phyloP scores from a whole-genome alignment of 2,888 invertebrate species.

The Machimus rusticus region DNA sequence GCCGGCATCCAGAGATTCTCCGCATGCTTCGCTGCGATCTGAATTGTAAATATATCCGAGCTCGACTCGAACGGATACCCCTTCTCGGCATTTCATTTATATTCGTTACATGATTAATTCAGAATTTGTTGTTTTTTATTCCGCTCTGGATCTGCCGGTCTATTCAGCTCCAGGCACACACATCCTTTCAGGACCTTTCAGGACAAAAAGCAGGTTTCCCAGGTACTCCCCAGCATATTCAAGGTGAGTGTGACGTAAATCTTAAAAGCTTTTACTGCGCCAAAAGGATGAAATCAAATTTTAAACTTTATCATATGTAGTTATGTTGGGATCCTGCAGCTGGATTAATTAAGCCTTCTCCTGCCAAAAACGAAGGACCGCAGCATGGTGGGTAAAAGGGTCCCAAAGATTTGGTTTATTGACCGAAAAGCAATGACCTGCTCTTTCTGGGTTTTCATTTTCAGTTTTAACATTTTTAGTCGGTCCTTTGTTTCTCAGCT shows the following conservation, averaged over 20 bases:
- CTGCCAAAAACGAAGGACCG: not conserved
- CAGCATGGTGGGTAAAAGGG: not conserved
- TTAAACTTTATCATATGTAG: not conserved
- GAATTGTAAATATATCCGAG: not conserved
- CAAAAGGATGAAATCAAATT: not conserved
- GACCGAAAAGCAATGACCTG: not conserved
- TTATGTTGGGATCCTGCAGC: not conserved
- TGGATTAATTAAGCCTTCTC: not conserved
- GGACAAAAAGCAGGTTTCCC: not conserved
- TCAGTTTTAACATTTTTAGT: not conserved
- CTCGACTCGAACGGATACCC: not conserved
- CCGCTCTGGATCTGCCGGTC: not conserved
- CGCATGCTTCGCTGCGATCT: not conserved
- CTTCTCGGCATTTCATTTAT: not conserved
- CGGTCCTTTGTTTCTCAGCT: not conserved
- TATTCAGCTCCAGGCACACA: not conserved
- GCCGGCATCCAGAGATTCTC: not conserved
- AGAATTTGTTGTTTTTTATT: not conserved
- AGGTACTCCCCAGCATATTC: not conserved
- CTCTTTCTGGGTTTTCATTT: not conserved
- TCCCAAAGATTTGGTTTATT: not conserved
- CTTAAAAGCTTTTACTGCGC: not conserved
- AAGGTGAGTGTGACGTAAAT: not conserved
- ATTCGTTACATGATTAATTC: constrained; percentile 26
- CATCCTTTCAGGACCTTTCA: no score